A percentile compares a stretch with the other conserved stretches of the same genome.
These are phyloP conservation scores for Brachionus sp. DNA, from an alignment of 1,140 invertebrate species.

Conservation along the genomic window DNA sequence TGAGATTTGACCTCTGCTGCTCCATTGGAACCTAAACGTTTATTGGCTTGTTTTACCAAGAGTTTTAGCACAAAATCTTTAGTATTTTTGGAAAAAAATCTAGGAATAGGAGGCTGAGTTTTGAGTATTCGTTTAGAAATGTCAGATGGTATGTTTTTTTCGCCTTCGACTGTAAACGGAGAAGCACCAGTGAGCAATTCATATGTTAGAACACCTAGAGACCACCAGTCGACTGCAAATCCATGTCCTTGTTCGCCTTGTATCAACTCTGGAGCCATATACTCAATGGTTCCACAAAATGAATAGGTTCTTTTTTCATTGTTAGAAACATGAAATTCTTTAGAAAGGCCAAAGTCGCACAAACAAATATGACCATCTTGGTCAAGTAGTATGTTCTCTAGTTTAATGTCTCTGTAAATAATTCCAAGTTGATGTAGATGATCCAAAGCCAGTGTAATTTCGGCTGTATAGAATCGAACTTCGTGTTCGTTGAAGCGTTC, in stretches of 20 bases:
- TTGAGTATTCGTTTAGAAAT: conserved; percentile 67
- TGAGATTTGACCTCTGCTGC: conserved; percentile 80
- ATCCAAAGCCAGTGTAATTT: conserved; percentile 94
- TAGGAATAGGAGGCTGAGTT: conserved; percentile 76
- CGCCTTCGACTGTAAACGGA: conserved; percentile 61
- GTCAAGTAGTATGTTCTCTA: conserved; percentile 95
- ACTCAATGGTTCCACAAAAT: conserved; percentile 97
- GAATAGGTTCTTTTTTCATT: conserved; percentile 62
- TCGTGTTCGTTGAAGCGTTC: conserved; percentile 88
- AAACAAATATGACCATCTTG: conserved; percentile 98
- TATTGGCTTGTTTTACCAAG: conserved; percentile 79
- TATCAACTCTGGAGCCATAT: conserved; percentile 90
- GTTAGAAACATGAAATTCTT: conserved; percentile 77
- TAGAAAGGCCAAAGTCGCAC: conserved; percentile 95
- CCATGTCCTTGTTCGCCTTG: conserved; percentile 89
- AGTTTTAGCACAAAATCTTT: conserved; percentile 71
- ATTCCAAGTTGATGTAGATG: conserved; percentile 95
- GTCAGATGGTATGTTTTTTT: conserved; percentile 54
- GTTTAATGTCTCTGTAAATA: conserved; percentile 94
- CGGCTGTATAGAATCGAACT: conserved; percentile 94
- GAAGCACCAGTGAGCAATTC: conserved; percentile 32
- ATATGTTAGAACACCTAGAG: conserved; percentile 61
- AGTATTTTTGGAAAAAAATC: conserved; percentile 65
- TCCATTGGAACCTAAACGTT: conserved; percentile 73
- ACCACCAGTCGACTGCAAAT: conserved; percentile 89